Conservation (phyloP, 1,140 invertebrate genomes). For the Drosophila nikananu region DNA sequence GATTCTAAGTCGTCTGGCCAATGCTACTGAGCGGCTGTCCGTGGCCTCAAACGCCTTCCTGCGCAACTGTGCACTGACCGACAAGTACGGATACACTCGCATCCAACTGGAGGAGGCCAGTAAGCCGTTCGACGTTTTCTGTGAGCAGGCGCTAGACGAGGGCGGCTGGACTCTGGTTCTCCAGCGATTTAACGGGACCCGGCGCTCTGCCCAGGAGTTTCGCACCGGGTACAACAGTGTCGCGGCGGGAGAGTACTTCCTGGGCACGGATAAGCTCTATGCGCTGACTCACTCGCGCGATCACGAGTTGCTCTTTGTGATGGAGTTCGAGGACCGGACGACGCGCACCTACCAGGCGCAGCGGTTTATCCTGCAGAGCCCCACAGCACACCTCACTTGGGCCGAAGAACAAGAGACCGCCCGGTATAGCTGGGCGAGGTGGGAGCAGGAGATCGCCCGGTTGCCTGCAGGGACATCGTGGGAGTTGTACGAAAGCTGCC, state of each 20-base stretch:
- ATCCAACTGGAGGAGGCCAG: conserved; percentile 37
- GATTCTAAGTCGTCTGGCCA: conserved; percentile 14
- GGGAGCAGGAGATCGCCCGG: conserved; percentile 17
- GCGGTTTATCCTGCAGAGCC: conserved; percentile 16
- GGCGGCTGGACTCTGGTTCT: conserved; percentile 42
- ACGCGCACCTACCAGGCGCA: conserved; percentile 13
- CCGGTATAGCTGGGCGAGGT: conserved; percentile 28
- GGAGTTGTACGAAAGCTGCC: conserved; percentile 7
- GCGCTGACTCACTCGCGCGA: conserved; percentile 35
- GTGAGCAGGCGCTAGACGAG: conserved; percentile 33
- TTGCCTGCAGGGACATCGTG: conserved; percentile 4
- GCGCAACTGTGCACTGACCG: conserved; percentile 28
- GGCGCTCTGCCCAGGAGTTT: conserved; percentile 25
- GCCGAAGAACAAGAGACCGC: conserved; percentile 14
- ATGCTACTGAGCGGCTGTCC: conserved; percentile 27
- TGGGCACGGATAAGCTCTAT: conserved; percentile 45
- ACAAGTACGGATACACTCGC: conserved; percentile 37
- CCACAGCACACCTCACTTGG: conserved; percentile 18
- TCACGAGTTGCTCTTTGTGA: conserved; percentile 42
- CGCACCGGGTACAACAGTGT: conserved; percentile 38
- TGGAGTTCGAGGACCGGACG: conserved; percentile 30
- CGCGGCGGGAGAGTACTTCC: conserved; percentile 36
- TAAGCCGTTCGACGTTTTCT: conserved; percentile 39
- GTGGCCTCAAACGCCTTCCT: background rate
- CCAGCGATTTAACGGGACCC: conserved; percentile 38